These are phyloP conservation scores for Helicoverpa armigera DNA, from an alignment of 1,140 invertebrate genomes.

Conservation along the genomic window DNA sequence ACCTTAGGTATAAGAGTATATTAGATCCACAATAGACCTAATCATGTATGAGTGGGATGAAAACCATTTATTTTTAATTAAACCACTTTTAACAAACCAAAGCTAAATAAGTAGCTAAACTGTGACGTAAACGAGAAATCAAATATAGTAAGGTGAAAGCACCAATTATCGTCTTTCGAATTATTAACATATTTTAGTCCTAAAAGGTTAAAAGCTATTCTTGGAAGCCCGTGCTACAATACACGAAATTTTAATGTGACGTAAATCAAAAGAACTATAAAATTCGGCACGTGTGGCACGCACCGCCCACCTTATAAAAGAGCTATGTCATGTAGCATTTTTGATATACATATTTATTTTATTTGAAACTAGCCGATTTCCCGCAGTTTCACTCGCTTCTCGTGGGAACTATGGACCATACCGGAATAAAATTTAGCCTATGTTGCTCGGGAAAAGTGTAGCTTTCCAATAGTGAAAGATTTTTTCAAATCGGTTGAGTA, in stretches of 20 bases:
- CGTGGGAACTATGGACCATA: too few species aligned
- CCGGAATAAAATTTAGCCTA: too few species aligned
- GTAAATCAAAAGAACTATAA: slow-evolving; percentile 33
- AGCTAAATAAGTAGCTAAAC: neutral
- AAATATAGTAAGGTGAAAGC: slow-evolving; percentile 3
- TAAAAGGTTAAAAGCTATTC: slow-evolving; percentile 8
- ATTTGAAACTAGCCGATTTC: neutral
- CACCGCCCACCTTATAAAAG: slow-evolving; percentile 6
- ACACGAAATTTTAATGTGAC: slow-evolving; percentile 1
- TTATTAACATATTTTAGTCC: slow-evolving; percentile 3
- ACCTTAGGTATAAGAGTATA: too few species aligned
- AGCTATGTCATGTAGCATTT: neutral
- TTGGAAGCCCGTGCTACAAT: neutral
- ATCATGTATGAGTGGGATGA: too few species aligned
- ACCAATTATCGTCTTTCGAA: slow-evolving; percentile 11
- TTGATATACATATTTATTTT: slow-evolving; percentile 19
- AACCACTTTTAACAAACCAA: too few species aligned
- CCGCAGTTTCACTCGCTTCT: too few species aligned
- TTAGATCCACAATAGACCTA: too few species aligned
- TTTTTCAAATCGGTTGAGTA: too few species aligned
- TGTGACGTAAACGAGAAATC: neutral
- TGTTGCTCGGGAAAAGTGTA: too few species aligned
- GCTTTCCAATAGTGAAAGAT: too few species aligned
- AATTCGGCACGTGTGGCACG: slow-evolving; percentile 14
- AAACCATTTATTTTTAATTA: too few species aligned